Evolutionary conservation across 2,113 vertebrate species (phyloP), one percentile per base, ranked within the genome.

Genomic region (Triplophysa rosa): DNA sequence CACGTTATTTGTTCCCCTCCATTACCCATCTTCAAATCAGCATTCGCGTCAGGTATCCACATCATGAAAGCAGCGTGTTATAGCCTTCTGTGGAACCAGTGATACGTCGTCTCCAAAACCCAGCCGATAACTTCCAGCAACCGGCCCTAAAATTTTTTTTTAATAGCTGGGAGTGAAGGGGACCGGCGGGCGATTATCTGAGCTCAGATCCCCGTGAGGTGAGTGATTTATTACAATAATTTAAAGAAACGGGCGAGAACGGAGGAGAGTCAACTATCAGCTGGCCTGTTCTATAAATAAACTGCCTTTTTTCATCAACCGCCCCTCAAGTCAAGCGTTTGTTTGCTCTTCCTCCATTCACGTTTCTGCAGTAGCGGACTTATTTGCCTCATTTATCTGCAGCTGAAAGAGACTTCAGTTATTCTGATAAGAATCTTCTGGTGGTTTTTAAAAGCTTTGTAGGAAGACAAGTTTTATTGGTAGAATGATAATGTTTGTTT

Each of bases 161-260:
- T 84, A 81, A 81, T 81, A 83, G 80, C 80, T 9, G 40, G 42
- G 81, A 83, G 78, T 72, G 79, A 21, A 16, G 75, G 23, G 67
- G 83, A 78, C 52, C 23, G 56, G 23, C 79, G 29, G 79, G n/a
- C 68, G 82, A 84, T 78, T 84, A 84, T 80, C 78, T 66, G 72
- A 74, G 80, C 76, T 72, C 23, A 23, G 70, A 81, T 74, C 79
- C 79, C 79, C 76, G 54, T 71, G 75, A 77, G 83, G 75, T 79
- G 81, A 72, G 79, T 87, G 85, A 87, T 87, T 87, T 85, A 87
- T 87, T 84, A 87, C 83, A 83, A 82, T 85, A 85, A 87, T 87
- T 85, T 85, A 80, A 85, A 84, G 69, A 74, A 83, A 83, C 63
- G 81, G 84, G 71, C 26, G 62, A 77, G 76, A 62, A 64, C 52